Conservation (phyloP, 2,888 invertebrate genomes). For the Nephrocerus scutellatus region DNA sequence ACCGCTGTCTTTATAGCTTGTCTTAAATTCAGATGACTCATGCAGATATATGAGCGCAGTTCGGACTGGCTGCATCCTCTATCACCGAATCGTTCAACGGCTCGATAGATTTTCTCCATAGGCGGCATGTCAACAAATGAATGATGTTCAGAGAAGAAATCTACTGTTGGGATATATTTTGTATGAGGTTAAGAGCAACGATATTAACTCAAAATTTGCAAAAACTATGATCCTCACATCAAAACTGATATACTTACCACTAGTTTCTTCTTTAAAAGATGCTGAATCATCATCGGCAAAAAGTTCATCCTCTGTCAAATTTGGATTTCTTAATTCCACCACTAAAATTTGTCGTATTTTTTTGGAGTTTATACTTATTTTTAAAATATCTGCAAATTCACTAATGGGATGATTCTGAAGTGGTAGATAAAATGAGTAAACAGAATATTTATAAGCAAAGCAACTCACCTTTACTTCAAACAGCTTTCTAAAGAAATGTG, state of each 20-base stretch:
- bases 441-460: not conserved
- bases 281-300: slow-evolving; percentile 49
- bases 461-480: slow-evolving; percentile 51
- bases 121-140: slow-evolving; percentile 43
- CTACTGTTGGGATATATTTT: slow-evolving; percentile 6
- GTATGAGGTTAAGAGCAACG: not conserved
- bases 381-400: slow-evolving; percentile 11
- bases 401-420: slow-evolving; percentile 12
- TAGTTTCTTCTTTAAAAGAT: slow-evolving; percentile 44
- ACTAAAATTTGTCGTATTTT: slow-evolving; percentile 49
- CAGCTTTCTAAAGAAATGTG: slow-evolving; percentile 51
- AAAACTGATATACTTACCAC: slow-evolving; percentile 9
- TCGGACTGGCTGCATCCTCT: slow-evolving; percentile 52
- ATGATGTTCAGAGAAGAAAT: slow-evolving; percentile 31
- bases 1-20: slow-evolving; percentile 47
- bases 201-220: slow-evolving; percentile 4
- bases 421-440: too few relatives aligned
- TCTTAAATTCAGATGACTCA: slow-evolving; percentile 48
- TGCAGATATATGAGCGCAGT: slow-evolving; percentile 43
- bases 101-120: slow-evolving; percentile 50
- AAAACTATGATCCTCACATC: not conserved
- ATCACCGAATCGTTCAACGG: slow-evolving; percentile 49
- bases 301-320: slow-evolving; percentile 50
- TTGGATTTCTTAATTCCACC: slow-evolving; percentile 54
- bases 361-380: slow-evolving; percentile 13